These are phyloP conservation scores for Nezara viridula DNA, from an alignment of 2,888 invertebrate genomes.

Conservation along the genomic window DNA sequence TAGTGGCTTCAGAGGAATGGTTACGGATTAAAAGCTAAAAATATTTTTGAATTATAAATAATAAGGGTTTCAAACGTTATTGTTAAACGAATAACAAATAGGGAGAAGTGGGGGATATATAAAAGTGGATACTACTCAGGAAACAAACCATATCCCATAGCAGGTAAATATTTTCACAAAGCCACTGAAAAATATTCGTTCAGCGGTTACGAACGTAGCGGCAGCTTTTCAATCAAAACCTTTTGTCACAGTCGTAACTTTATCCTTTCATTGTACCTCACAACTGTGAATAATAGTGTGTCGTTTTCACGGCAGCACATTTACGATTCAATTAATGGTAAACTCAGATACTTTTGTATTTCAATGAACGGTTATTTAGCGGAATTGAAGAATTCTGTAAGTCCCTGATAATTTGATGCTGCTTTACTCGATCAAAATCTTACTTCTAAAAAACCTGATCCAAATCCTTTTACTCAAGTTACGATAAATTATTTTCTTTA, in stretches of 20 bases:
- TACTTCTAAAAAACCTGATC: no score
- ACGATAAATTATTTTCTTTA: no score
- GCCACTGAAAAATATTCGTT: not conserved
- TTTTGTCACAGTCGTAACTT: not conserved
- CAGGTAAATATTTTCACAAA: not conserved
- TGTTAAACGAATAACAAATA: no score
- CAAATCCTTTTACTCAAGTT: no score
- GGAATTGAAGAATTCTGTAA: not conserved
- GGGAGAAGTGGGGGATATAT: not conserved
- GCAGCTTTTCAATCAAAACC: not conserved
- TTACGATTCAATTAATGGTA: not conserved
- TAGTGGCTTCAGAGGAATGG: no score
- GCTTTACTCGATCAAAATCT: not conserved
- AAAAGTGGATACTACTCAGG: not conserved
- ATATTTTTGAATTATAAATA: no score
- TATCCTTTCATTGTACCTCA: not conserved
- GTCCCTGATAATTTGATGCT: not conserved
- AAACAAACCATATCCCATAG: not conserved
- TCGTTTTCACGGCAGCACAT: not conserved
- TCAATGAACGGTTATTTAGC: not conserved
- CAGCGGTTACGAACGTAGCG: not conserved
- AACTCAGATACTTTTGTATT: not conserved
- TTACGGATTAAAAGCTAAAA: no score
- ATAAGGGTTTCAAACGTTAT: no score
- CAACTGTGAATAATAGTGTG: not conserved